Base-by-base conservation (phyloP, 2,797 vertebrate genomes). In the Denticeps clupeoides region DNA sequence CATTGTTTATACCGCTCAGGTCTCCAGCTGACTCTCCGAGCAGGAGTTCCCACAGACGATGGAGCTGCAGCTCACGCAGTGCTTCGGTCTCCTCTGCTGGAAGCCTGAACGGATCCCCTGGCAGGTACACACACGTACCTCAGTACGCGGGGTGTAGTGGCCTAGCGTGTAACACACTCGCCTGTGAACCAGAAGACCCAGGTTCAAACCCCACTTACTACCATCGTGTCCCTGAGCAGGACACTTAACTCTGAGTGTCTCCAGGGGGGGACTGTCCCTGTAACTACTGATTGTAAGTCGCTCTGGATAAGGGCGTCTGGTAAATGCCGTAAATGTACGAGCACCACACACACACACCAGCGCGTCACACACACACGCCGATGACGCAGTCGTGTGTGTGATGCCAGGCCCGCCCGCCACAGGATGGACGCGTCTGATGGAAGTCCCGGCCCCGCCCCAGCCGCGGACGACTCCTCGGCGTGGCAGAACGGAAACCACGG, bases 41-140 rank as follows among this genome's bases (percentile, higher is more conserved):
- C 51, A 83, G 87, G 69, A 84, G 82, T 65, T 81, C 84, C 6
- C 90, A 89, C 65, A 81, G 76, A 28, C 88, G 80, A 73, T 92
- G 91, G 68, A 97, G 92, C 69, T 88, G 80, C 41, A 96, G 89
- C 63, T 93, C 93, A 41, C 86, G 85, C 45, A 95, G 93, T 45
- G 81, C 82, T 53, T 93, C 93, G 0, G 55, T 87, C 63, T 94
- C 91, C 55, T 94, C 93, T 4, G 79, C 81, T 0, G 78, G 76
- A 67, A 95, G 90, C 59, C 63, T 79, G 67, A 89, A 87, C 71
- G 91, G 86, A 78, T 93, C 91, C 33, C 88, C 89, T 12, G 53
- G 80, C 86, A 96, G 93, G 93, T 96, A 84, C 10, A 31, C 29
- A 6, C 41, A 21, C 26, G 24, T n/a, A n/a, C n/a, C n/a, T n/a